Percentiles rank a stretch among this genome's conserved stretches.
Evolutionary conservation across 1,140 invertebrate genomes (phyloP).

Genomic region (Melipona quadrifasciata): DNA sequence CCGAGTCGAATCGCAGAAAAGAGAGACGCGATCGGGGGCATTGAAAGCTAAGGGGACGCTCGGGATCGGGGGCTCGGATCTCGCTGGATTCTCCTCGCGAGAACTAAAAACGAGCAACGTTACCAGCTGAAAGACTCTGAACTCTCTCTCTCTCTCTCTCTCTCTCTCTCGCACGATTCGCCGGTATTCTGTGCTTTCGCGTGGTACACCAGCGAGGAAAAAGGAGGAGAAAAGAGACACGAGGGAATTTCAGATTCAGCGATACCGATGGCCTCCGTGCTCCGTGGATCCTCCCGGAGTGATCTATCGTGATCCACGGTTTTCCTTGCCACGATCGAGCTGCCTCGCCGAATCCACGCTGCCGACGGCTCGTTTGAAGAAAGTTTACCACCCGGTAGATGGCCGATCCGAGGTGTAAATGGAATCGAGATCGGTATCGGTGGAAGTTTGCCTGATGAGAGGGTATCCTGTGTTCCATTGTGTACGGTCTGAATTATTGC

Average conservation of each 20-base stretch:
- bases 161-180: not conserved
- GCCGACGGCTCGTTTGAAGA: not conserved
- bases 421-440: not conserved
- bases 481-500: not conserved
- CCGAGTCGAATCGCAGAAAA: not conserved
- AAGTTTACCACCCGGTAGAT: not conserved
- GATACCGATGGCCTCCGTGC: slow-evolving; percentile 12
- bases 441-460: not conserved
- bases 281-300: not conserved
- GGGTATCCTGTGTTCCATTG: not conserved
- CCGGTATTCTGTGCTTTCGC: slow-evolving; percentile 3
- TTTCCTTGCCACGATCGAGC: not conserved
- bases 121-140: not conserved
- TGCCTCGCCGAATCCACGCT: not conserved
- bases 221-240: not conserved
- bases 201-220: not conserved
- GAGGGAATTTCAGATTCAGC: slow-evolving; percentile 16
- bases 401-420: not conserved
- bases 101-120: not conserved
- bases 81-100: slow-evolving; percentile 9
- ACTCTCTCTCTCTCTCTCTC: no score
- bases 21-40: not conserved
- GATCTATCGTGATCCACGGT: slow-evolving; percentile 27
- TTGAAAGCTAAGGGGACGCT: slow-evolving; percentile 19
- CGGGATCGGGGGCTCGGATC: slow-evolving; percentile 36